Conservation (phyloP, 1,140 invertebrate species). For the Drosophila nigrodunni region DNA sequence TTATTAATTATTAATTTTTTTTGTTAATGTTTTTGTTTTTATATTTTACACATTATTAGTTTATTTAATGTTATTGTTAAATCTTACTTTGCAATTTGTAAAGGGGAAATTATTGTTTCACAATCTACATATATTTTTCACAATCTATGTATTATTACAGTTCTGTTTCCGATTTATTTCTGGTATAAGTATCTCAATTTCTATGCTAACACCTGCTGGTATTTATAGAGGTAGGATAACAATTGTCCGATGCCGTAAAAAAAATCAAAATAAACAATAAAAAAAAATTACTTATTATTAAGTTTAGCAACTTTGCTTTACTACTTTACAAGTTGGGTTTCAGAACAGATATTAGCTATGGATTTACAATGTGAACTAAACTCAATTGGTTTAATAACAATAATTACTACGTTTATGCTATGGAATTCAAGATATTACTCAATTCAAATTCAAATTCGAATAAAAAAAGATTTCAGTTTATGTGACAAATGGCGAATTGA, state of each 20-base stretch:
- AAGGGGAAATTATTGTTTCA: conserved; percentile 77
- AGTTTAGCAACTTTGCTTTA: conserved; percentile 5
- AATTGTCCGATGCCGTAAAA: conserved; percentile 73
- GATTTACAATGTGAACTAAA: conserved; percentile 7
- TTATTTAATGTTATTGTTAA: conserved; percentile 37
- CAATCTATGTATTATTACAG: conserved; percentile 69
- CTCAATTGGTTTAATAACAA: conserved; percentile 16
- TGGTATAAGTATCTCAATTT: conserved; percentile 59
- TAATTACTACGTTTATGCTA: conserved; percentile 21
- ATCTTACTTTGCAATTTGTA: conserved; percentile 63
- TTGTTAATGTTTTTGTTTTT: conserved; percentile 28
- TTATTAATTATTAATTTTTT: conserved; percentile 20
- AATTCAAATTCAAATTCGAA: background rate
- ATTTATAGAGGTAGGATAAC: conserved; percentile 79
- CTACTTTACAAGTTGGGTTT: conserved; percentile 10
- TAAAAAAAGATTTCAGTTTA: background rate
- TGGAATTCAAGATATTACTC: conserved; percentile 18
- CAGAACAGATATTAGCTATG: conserved; percentile 15
- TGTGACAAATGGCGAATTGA: background rate
- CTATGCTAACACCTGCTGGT: conserved; percentile 66
- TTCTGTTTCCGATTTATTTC: conserved; percentile 55
- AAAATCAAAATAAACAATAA: conserved; percentile 34
- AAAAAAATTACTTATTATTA: conserved; percentile 19
- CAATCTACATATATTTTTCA: conserved; percentile 53
- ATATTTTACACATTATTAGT: conserved; percentile 52